A percentile compares a stretch with the other conserved stretches of the same genome.
phyloP scores from a whole-genome alignment of 2,888 invertebrate genomes.

The Aleiodes alternator region DNA sequence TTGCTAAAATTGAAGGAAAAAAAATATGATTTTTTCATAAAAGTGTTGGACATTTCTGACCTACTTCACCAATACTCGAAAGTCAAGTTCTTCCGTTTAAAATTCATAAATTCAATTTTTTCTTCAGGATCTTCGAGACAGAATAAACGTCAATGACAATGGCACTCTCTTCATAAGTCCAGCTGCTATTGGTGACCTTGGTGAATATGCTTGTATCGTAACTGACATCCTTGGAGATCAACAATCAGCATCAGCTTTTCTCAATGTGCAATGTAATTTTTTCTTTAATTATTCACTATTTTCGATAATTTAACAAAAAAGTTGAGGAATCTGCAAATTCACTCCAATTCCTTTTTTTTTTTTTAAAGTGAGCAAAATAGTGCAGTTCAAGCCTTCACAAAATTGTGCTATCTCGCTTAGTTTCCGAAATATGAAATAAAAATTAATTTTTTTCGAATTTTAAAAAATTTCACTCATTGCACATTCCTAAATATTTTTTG shows the following conservation, averaged over 20 bases:
- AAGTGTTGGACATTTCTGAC: no score
- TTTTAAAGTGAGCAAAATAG: no score
- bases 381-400: no score
- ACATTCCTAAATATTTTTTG: no score
- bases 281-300: slow-evolving; percentile 19
- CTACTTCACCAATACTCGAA: no score
- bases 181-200: slow-evolving; percentile 89
- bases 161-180: slow-evolving; percentile 88
- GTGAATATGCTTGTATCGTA: slow-evolving; percentile 92
- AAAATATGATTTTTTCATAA: no score
- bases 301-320: neutral
- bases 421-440: no score
- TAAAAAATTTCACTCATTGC: no score
- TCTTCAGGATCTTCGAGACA: slow-evolving; percentile 79
- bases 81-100: neutral
- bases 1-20: no score
- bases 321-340: neutral
- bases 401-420: no score
- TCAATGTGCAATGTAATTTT: slow-evolving; percentile 93
- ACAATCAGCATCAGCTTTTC: slow-evolving; percentile 89
- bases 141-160: slow-evolving; percentile 82
- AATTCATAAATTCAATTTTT: neutral
- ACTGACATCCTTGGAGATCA: slow-evolving; percentile 83
- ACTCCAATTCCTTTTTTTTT: no score
- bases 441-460: no score